Percentiles rank a stretch among this genome's conserved stretches.
Conservation (phyloP, 2,797 vertebrate genomes). For the Phrynocephalus guinanensis region DNA sequence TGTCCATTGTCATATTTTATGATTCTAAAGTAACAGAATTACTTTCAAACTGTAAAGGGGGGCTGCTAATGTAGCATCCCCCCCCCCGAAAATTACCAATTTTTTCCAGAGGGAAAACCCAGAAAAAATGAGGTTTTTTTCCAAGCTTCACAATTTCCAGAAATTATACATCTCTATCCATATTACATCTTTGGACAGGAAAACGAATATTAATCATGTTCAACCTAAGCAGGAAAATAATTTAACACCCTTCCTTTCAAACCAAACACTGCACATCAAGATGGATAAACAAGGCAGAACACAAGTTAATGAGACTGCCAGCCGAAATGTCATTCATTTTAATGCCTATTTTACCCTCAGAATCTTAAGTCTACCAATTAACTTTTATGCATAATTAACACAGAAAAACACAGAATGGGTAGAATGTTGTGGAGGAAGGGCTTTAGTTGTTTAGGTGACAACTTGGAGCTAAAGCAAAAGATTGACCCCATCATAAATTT, state of each 20-base stretch:
- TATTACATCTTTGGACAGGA: background rate
- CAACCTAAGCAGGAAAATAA: background rate
- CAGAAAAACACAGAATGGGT: background rate
- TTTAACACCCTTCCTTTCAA: conserved; percentile 10
- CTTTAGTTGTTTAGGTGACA: background rate
- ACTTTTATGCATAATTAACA: conserved; percentile 21
- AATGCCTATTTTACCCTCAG: conserved; percentile 7
- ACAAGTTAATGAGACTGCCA: conserved; percentile 11
- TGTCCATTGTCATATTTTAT: no score
- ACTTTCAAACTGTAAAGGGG: no score
- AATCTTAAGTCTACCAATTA: conserved; percentile 22
- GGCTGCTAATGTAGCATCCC: no score
- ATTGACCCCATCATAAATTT: background rate
- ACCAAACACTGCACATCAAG: background rate
- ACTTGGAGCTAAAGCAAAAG: background rate
- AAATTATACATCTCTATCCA: background rate
- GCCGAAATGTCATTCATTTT: conserved; percentile 21
- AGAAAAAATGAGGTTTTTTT: no score
- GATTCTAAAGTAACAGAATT: no score
- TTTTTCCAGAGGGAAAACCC: no score
- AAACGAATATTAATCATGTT: background rate
- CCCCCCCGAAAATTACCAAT: no score
- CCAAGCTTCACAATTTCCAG: no score
- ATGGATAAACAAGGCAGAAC: background rate
- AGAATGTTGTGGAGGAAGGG: background rate